Evolutionary conservation across 2,888 invertebrate genomes (phyloP).

Genomic region (Eupithecia exiguata): DNA sequence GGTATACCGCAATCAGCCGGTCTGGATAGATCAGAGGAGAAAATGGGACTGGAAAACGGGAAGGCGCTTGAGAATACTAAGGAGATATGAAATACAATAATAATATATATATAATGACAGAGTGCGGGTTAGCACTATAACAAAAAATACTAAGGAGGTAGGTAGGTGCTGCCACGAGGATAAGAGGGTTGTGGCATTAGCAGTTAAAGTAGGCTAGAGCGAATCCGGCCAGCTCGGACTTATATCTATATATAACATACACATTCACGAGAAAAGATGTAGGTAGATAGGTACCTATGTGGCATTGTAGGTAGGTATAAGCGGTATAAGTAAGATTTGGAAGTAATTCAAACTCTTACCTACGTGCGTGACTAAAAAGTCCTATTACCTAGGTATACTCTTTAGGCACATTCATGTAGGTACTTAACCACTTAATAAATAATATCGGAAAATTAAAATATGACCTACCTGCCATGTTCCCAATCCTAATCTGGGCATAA

Average conservation of each 20-base stretch:
- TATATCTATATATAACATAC: too few relatives aligned
- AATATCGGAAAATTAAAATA: not conserved
- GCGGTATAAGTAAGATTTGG: not conserved
- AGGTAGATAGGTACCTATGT: too few relatives aligned
- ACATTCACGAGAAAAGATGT: too few relatives aligned
- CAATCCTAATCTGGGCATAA: constrained; percentile 88
- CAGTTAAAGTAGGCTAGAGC: too few relatives aligned
- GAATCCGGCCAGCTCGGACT: too few relatives aligned
- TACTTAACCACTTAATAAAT: not conserved
- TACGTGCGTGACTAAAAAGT: not conserved
- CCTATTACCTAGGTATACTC: not conserved
- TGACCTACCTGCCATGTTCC: constrained; percentile 90
- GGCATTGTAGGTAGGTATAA: too few relatives aligned
- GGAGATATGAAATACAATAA: too few relatives aligned
- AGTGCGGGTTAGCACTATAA: too few relatives aligned
- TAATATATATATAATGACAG: too few relatives aligned
- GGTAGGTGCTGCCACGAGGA: too few relatives aligned
- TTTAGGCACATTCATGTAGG: not conserved
- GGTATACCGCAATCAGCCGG: not conserved
- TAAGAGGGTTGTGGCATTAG: too few relatives aligned
- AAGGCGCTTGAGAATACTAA: not conserved
- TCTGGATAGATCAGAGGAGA: not conserved
- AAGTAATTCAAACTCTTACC: not conserved
- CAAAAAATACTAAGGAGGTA: too few relatives aligned
- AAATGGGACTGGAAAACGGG: not conserved